Conservation (phyloP, 2,888 invertebrate species). For the Atethmia centrago region DNA sequence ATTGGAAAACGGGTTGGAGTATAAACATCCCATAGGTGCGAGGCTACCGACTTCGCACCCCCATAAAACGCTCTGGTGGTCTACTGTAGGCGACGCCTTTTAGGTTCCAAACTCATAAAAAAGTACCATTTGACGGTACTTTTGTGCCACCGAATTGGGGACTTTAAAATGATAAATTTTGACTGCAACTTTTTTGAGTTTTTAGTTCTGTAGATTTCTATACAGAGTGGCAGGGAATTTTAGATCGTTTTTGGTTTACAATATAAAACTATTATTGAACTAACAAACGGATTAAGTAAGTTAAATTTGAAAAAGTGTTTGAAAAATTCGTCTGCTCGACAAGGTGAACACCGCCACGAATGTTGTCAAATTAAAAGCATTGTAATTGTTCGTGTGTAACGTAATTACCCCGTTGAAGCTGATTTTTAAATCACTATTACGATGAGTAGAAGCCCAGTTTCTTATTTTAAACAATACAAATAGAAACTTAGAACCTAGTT, state of each 20-base stretch:
- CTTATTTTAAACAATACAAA: conserved; percentile 22
- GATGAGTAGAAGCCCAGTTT: not conserved
- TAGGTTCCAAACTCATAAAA: conserved; percentile 53
- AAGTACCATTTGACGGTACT: conserved; percentile 46
- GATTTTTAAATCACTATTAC: too few relatives aligned
- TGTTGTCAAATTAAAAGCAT: too few relatives aligned
- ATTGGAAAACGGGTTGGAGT: conserved; percentile 49
- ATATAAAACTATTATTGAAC: too few relatives aligned
- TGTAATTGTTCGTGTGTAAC: too few relatives aligned
- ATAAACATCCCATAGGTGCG: conserved; percentile 70
- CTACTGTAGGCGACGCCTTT: conserved; percentile 56
- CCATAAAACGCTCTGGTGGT: conserved; percentile 81
- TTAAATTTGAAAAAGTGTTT: too few relatives aligned
- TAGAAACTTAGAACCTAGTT: conserved; percentile 1
- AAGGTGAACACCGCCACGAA: too few relatives aligned
- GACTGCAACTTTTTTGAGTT: not conserved
- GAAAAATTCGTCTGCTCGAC: too few relatives aligned
- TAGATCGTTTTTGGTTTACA: too few relatives aligned
- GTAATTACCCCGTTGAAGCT: too few relatives aligned
- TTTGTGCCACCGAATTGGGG: conserved; percentile 33
- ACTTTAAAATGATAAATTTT: conserved; percentile 11
- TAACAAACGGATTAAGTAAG: too few relatives aligned
- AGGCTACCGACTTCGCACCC: conserved; percentile 79
- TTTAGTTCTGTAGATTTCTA: too few relatives aligned
- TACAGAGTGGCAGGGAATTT: too few relatives aligned